A percentile compares a stretch with the other conserved stretches of the same genome.
phyloP scores from a whole-genome alignment of 2,888 invertebrate species.

The Drosophila melanocephala region DNA sequence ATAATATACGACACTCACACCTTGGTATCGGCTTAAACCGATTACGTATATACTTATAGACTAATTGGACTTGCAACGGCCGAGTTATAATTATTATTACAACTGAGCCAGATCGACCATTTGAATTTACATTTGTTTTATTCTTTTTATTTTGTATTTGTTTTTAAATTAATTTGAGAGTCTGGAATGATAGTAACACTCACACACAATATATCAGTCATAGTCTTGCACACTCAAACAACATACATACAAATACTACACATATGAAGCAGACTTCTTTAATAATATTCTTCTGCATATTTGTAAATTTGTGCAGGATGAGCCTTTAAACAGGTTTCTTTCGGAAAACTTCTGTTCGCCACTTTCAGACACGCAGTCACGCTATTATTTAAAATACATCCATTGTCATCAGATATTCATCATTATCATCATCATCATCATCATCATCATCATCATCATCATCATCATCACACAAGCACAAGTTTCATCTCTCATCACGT shows the following conservation, averaged over 20 bases:
- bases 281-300: constrained; percentile 37
- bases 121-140: constrained; percentile 7
- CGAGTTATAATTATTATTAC: constrained; percentile 10
- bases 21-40: constrained; percentile 16
- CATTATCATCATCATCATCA: not conserved
- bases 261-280: constrained; percentile 26
- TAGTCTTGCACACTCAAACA: constrained; percentile 34
- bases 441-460: not conserved
- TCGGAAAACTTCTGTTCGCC: constrained; percentile 10
- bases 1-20: constrained; percentile 13
- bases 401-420: constrained; percentile 19
- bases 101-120: constrained; percentile 44
- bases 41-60: constrained; percentile 19
- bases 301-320: constrained; percentile 67
- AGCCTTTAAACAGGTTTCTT: constrained; percentile 20
- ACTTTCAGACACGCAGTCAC: constrained; percentile 39
- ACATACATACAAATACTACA: constrained; percentile 1
- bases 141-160: constrained; percentile 18
- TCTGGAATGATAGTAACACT: constrained; percentile 61
- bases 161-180: constrained; percentile 13
- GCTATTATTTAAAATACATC: constrained; percentile 37
- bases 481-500: constrained; percentile 50
- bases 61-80: constrained; percentile 19
- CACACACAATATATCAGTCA: constrained; percentile 53
- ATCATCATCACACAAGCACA: constrained; percentile 53